Evolutionary conservation across 2,797 vertebrate genomes (phyloP).

Genomic region (Platyrinchus mystaceus): DNA sequence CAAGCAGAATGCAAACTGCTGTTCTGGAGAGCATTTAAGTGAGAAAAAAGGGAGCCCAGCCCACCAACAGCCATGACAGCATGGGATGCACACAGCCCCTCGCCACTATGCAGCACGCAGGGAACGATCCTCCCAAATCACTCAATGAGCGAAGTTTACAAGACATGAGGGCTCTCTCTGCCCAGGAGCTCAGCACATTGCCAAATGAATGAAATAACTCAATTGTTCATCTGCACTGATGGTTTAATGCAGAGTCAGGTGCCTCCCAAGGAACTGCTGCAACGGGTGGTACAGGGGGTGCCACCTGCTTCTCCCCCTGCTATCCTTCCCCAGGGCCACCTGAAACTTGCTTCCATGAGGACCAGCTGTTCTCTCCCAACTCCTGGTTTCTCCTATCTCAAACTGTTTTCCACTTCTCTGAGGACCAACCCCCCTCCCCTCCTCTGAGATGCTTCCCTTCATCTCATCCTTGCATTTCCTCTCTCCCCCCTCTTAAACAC

Average conservation of each 20-base stretch:
- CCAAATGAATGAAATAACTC: not conserved
- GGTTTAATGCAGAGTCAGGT: not conserved
- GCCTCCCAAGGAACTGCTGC: not conserved
- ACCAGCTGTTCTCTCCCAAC: not conserved
- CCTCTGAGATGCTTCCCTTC: not conserved
- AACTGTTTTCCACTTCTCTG: slow-evolving; percentile 22
- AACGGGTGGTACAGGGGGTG: rapidly evolving
- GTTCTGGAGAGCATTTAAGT: not conserved
- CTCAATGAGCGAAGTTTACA: not conserved
- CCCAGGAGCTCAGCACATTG: not conserved
- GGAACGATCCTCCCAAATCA: not conserved
- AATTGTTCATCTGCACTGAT: not conserved
- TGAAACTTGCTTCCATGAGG: not conserved
- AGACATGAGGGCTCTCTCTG: rapidly evolving
- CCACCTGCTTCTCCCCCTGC: rapidly evolving
- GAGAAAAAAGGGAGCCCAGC: not conserved
- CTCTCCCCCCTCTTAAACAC: slow-evolving; percentile 48
- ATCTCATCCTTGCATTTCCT: not conserved
- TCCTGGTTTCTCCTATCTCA: not conserved
- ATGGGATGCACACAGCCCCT: not conserved
- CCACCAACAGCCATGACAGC: not conserved
- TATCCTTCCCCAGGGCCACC: not conserved
- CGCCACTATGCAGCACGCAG: rapidly evolving
- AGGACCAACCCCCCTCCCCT: not conserved
- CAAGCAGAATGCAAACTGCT: not conserved